These are phyloP conservation scores for Tetragonisca angustula DNA, from an alignment of 2,888 invertebrate genomes.

Conservation along the genomic window DNA sequence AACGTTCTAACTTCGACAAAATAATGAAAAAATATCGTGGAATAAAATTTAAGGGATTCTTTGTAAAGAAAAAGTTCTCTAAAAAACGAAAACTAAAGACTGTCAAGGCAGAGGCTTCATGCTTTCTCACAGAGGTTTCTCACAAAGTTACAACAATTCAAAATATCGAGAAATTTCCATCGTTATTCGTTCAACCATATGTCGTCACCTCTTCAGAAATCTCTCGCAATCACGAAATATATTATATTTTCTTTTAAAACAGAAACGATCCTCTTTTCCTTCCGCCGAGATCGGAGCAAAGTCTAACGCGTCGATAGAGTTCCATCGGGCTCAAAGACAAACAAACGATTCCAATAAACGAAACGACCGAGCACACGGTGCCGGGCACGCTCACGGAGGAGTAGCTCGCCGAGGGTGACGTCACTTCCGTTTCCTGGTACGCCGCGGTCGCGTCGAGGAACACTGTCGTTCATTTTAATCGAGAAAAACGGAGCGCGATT, in stretches of 20 bases:
- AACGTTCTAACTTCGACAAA: no score
- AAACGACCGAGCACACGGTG: constrained; percentile 69
- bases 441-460: constrained; percentile 57
- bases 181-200: not conserved
- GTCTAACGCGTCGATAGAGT: constrained; percentile 39
- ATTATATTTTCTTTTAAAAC: not conserved
- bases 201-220: not conserved
- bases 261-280: not conserved
- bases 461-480: constrained; percentile 79
- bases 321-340: constrained; percentile 64
- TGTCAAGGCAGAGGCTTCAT: no score
- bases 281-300: not conserved
- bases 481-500: constrained; percentile 58
- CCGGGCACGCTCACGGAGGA: constrained; percentile 62
- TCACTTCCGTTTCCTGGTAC: constrained; percentile 82
- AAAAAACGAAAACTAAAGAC: no score
- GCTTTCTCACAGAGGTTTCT: no score
- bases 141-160: no score
- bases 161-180: no score
- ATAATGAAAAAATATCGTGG: no score
- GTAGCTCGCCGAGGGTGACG: constrained; percentile 72
- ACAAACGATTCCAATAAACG: constrained; percentile 80
- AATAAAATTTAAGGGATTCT: no score
- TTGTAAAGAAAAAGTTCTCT: no score
- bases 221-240: not conserved